phyloP scores from a whole-genome alignment of 2,888 invertebrate species.

The Charanyca ferruginea region DNA sequence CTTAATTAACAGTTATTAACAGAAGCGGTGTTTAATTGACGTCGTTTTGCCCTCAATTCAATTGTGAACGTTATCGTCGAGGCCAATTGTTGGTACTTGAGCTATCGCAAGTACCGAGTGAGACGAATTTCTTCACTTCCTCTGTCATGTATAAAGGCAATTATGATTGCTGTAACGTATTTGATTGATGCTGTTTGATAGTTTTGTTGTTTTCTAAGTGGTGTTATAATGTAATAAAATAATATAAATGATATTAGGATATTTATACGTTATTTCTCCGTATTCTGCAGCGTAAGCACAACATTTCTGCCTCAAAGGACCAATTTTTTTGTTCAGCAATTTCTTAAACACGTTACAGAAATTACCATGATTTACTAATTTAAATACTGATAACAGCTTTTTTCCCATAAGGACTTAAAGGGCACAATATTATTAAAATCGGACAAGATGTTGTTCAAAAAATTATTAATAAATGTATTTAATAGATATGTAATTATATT shows the following conservation, averaged over 20 bases:
- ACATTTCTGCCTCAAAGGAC: too few relatives aligned
- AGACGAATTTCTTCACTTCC: constrained; percentile 60
- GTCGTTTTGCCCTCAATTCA: constrained; percentile 81
- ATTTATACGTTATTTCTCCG: neutral
- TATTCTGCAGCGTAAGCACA: neutral
- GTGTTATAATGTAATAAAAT: constrained; percentile 4
- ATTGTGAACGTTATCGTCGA: constrained; percentile 79
- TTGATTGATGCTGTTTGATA: constrained; percentile 50
- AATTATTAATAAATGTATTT: too few relatives aligned
- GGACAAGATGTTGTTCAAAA: too few relatives aligned
- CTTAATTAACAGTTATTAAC: constrained; percentile 83
- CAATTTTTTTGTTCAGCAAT: too few relatives aligned
- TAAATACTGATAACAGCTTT: too few relatives aligned
- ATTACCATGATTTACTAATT: too few relatives aligned
- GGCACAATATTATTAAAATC: too few relatives aligned
- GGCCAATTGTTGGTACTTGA: constrained; percentile 75
- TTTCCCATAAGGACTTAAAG: too few relatives aligned
- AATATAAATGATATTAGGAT: neutral
- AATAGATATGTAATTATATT: too few relatives aligned
- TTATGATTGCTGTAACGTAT: constrained; percentile 43
- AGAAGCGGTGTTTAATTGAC: constrained; percentile 87
- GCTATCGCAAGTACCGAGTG: constrained; percentile 60
- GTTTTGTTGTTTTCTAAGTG: constrained; percentile 33
- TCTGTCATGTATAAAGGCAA: constrained; percentile 51
- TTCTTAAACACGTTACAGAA: too few relatives aligned